A percentile compares a stretch with the other conserved stretches of the same genome.
Conservation (phyloP, 2,888 invertebrate genomes). For the Acanthococcus lagerstroemiae region DNA sequence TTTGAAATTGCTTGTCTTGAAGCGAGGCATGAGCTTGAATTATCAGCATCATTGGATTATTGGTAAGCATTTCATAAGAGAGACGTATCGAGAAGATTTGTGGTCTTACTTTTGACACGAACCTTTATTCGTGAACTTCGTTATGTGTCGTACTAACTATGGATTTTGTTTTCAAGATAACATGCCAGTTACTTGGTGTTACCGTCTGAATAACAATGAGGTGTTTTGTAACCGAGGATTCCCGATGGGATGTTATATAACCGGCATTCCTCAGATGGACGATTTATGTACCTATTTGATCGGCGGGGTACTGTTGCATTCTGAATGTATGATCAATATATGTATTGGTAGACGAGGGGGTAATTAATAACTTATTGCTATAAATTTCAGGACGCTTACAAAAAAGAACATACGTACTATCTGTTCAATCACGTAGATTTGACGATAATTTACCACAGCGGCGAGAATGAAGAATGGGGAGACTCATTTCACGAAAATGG, state of each 20-base stretch:
- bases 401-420: conserved; percentile 61
- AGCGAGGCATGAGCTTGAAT: conserved; percentile 85
- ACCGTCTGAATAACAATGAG: conserved; percentile 56
- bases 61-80: no score
- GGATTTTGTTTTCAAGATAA: conserved; percentile 57
- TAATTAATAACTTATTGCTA: background rate
- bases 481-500: conserved; percentile 63
- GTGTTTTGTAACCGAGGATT: conserved; percentile 91
- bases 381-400: conserved; percentile 39
- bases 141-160: no score
- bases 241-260: conserved; percentile 90
- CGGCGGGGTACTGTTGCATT: no score
- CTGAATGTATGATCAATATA: background rate
- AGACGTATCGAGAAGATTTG: no score
- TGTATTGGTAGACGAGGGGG: background rate
- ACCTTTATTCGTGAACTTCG: no score
- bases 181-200: conserved; percentile 99
- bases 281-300: conserved; percentile 32
- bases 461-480: conserved; percentile 78
- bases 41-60: conserved; percentile 99
- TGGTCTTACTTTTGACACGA: no score
- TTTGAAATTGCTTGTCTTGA: conserved; percentile 66
- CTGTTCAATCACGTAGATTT: conserved; percentile 96
- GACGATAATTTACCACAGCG: conserved; percentile 85
- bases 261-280: conserved; percentile 39